Base-by-base conservation (phyloP, 2,888 invertebrate species). In the Apodemia mormo region DNA sequence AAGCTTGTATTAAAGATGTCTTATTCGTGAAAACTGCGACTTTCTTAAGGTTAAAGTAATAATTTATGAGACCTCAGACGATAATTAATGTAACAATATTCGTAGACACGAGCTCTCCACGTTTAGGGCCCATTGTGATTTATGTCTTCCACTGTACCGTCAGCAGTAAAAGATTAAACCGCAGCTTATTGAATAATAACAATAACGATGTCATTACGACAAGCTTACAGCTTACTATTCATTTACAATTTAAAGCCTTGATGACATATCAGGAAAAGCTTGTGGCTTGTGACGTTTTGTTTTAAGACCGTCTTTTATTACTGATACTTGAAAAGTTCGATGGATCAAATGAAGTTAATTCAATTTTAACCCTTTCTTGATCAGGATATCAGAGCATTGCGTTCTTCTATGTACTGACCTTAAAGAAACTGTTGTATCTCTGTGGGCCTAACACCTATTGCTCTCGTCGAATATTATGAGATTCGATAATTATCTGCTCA, bases 101-200 rank as follows among this genome's bases (percentile, higher is more conserved):
- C 12, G 58, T 10, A 58, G 58, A 58, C 58, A 58, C 58, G 58
- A n/a, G n/a, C 52, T 58, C 30, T 29, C 12, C 5, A 8, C 9
- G 58, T 12, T 30, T 4, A 58, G 29, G 9, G 29, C 30, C 58
- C 10, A 29, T 58, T 58, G 58, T 58, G 58, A 58, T 58, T 58
- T 12, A 29, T 58, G 4, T 58, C 30, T 58, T 22, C 9, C 30
- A 30, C 29, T 29, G 22, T 56, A 22, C 29, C 56, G 56, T 56
- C 29, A 56, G 29, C 56, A 8, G 29, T 58, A 29, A 58, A 58
- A n/a, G 0, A 7, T n/a, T 52, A 14, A 12, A 52, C 52, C n/a
- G n/a, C n/a, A 52, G 52, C 52, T 52, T 52, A 52, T 52, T 52
- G 52, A 52, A 52, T 52, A 52, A n/a, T 52, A n/a, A n/a, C n/a